phyloP scores from a whole-genome alignment of 1,140 invertebrate species.

The Reticulitermes speratus region DNA sequence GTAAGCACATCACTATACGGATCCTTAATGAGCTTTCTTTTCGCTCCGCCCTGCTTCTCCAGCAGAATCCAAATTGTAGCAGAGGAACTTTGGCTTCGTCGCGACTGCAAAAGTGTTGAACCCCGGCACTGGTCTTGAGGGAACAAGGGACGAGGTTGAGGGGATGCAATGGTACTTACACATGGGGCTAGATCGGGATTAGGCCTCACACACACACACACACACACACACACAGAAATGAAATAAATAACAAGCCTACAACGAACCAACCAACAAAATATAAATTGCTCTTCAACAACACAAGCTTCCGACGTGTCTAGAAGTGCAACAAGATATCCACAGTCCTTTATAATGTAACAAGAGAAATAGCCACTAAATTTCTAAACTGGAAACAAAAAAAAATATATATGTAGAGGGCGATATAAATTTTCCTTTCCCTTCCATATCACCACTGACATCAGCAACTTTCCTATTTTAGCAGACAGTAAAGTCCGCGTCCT shows the following conservation, averaged over 20 bases:
- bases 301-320: not conserved
- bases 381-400: not conserved
- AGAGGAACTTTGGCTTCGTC: slow-evolving; percentile 2
- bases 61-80: not conserved
- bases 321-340: not conserved
- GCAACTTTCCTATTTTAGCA: not conserved
- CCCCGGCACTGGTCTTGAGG: not conserved
- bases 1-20: not conserved
- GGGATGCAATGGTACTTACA: not conserved
- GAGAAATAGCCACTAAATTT: slow-evolving; percentile 12
- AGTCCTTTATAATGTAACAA: not conserved
- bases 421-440: not conserved
- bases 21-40: slow-evolving; percentile 13
- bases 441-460: not conserved
- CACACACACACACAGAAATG: not conserved
- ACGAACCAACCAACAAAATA: slow-evolving; percentile 12
- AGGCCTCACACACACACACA: not conserved
- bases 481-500: not conserved
- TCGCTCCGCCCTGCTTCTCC: not conserved
- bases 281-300: not conserved
- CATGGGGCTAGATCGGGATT: not conserved
- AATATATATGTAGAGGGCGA: not conserved
- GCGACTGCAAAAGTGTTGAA: slow-evolving; percentile 1
- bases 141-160: not conserved
- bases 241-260: not conserved